Evolutionary conservation across 2,113 vertebrate species (phyloP).

Genomic region (Bombycilla garrulus): DNA sequence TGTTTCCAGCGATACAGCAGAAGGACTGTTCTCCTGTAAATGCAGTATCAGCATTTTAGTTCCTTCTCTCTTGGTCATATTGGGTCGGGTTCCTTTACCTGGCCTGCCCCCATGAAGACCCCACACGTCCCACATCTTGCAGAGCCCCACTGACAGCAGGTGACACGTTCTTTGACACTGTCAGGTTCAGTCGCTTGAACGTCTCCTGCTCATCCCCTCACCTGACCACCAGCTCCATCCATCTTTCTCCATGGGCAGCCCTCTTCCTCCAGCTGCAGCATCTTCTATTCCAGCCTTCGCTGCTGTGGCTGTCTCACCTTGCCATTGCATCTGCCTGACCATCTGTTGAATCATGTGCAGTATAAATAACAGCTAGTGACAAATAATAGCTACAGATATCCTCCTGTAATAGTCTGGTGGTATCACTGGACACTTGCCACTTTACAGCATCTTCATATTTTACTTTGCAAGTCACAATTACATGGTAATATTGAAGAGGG

Average conservation of each 20-base stretch:
- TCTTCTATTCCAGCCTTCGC: conserved; percentile 43
- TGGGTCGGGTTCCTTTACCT: background rate
- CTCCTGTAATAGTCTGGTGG: background rate
- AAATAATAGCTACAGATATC: conserved; percentile 37
- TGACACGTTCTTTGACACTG: background rate
- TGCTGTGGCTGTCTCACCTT: conserved; percentile 60
- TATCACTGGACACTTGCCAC: background rate
- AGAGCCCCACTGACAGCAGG: background rate
- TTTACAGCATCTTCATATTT: background rate
- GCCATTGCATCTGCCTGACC: conserved; percentile 64
- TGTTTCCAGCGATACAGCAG: background rate
- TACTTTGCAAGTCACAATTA: background rate
- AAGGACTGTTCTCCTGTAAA: background rate
- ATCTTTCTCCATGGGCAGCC: conserved; percentile 37
- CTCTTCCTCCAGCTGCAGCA: conserved; percentile 51
- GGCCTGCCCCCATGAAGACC: background rate
- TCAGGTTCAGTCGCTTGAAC: background rate
- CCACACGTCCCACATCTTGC: background rate
- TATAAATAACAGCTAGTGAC: conserved; percentile 59
- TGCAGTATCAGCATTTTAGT: background rate
- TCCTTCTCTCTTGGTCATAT: background rate
- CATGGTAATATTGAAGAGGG: background rate
- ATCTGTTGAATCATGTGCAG: conserved; percentile 62
- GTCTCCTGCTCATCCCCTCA: background rate
- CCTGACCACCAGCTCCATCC: background rate